Evolutionary conservation across 2,113 vertebrate genomes (phyloP), one percentile per base, ranked within the genome.

Genomic region (Stegostoma tigrinum): DNA sequence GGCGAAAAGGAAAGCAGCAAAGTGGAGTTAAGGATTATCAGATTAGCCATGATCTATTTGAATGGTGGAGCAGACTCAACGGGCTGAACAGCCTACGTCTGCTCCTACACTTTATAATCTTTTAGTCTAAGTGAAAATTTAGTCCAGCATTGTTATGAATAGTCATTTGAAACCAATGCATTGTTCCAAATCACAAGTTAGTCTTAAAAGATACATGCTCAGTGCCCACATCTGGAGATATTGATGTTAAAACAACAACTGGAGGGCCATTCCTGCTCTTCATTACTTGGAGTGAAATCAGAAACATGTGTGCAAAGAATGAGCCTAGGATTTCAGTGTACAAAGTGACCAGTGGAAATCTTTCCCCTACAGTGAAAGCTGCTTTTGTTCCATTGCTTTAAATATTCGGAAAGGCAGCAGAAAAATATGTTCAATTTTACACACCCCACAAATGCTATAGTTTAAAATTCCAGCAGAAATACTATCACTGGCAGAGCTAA

Each of bases 161-260:
- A 55, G 12, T 34, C 86, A 30, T 55, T 55, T 55, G 27, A 55
- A 55, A 24, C 86, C 48, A 12, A 55, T 5, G 6, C 42, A 55
- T 55, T 89, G 24, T 89, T 89, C 27, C 86, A 52, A 30, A 55
- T 55, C 10, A 55, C 23, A 34, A 0, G 12, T 55, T 30, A 55
- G 27, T 34, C 48, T 55, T 48, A 83, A 72, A 83, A 83, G 78
- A 83, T 83, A 38, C 42, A 83, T 83, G 78, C 17, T 83, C n/a
- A 83, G 78, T 38, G 42, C 30, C 24, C 48, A 55, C 86, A 89
- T 89, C 2, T 89, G 86, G 86, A 89, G 86, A 89, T 34, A 52
- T 55, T 34, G 86, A 89, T 55, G 55, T 89, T 89, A 89, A 89
- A 89, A 89, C 86, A 89, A 89, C 48, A 55, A 55, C 48, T 89